A percentile compares a stretch with the other conserved stretches of the same genome.
These are phyloP conservation scores for Gavialis gangeticus DNA, from an alignment of 2,113 vertebrate genomes.

Conservation along the genomic window DNA sequence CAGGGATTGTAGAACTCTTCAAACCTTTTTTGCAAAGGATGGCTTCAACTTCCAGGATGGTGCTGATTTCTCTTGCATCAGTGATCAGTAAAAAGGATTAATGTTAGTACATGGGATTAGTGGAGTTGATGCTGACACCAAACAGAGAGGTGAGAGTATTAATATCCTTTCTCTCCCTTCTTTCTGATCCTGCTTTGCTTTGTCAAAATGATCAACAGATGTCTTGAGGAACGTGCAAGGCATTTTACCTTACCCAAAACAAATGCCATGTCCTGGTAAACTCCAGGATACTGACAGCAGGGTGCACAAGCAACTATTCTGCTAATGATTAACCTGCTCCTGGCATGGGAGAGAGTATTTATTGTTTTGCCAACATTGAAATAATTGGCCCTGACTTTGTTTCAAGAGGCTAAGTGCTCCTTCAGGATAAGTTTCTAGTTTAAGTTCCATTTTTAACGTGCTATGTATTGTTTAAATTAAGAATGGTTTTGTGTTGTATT, in stretches of 20 bases:
- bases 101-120: background rate
- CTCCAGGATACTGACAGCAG: background rate
- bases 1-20: background rate
- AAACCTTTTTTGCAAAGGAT: background rate
- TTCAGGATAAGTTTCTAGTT: background rate
- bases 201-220: background rate
- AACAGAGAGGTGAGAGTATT: background rate
- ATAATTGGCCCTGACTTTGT: background rate
- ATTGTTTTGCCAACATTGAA: background rate
- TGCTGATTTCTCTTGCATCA: background rate
- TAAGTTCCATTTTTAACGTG: background rate
- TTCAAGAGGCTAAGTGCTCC: background rate
- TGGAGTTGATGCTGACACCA: background rate
- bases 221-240: background rate
- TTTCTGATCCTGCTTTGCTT: background rate
- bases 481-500: background rate
- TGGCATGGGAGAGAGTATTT: background rate
- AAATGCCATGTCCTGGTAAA: background rate
- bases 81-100: background rate
- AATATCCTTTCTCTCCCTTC: background rate
- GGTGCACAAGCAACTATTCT: background rate
- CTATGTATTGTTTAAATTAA: background rate
- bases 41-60: background rate
- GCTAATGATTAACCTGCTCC: background rate
- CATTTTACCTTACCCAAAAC: background rate